Evolutionary conservation across 2,888 invertebrate species (phyloP), one percentile per base, ranked within the genome.

Genomic region (Hypena proboscidalis): DNA sequence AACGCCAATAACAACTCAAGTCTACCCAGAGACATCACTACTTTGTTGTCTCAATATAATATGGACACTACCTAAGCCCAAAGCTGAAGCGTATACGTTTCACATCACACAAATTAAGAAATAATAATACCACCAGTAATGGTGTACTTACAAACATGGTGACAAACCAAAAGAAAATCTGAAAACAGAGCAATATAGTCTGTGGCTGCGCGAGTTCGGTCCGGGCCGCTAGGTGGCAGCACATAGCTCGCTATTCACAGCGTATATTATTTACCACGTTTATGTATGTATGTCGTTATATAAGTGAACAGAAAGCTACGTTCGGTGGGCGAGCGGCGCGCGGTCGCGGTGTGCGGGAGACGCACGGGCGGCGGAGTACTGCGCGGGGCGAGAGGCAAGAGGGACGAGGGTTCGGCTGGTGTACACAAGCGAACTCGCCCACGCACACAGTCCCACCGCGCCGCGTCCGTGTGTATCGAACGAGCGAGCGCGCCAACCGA

Each of bases 301-400:
- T 90, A 90, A 90, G 85, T 80, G 88, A 89, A 89, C 89, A 89
- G 90, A 90, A 90, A 90, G 90, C 90, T 90, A 87, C 81, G 83
- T 82, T 80, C 70, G 60, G 73, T 69, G 58, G 70, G 47, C 50
- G 64, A 52, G 63, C 45, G 64, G 49, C 54, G 54, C 51, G 55
- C 50, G 53, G 49, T 42, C 52, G 48, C 30, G 67, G 45, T 58
- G 61, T 22, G 37, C 38, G 34, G 36, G 30, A 29, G 31, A 13
- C 11, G 17, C 13, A 26, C 8, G 13, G 8, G 56, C 49, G 49
- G 58, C 59, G 66, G 41, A 58, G 54, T 27, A 48, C 49, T 36
- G 67, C 27, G 45, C 57, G 47, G 53, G 42, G 46, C 39, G 38
- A 32, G 46, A 52, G 56, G 63, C 35, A 65, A 32, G 44, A 61